A percentile compares a stretch with the other conserved stretches of the same genome.
phyloP scores from a whole-genome alignment of 2,888 invertebrate genomes.

The Troilus luridus region DNA sequence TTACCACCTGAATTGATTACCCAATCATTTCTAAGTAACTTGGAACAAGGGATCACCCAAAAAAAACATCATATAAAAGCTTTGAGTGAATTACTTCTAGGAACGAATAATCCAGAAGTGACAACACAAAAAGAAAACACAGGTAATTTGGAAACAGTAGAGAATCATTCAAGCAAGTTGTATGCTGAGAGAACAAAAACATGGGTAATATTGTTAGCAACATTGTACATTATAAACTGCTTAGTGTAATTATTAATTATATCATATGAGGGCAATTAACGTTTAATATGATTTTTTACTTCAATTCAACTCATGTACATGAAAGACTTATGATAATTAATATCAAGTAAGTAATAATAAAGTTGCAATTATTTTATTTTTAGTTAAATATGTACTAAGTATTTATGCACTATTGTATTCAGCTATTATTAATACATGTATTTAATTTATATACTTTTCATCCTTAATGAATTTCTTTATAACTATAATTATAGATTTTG shows the following conservation, averaged over 20 bases:
- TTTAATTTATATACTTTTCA: background rate
- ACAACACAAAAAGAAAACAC: background rate
- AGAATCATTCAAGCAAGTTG: background rate
- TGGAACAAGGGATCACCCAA: background rate
- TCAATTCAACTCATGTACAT: background rate
- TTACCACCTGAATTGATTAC: background rate
- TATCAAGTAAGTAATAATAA: background rate
- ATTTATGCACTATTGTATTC: background rate
- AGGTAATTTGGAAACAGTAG: background rate
- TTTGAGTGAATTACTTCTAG: background rate
- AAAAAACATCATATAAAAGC: constrained; percentile 14
- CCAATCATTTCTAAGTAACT: background rate
- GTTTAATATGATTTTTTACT: background rate
- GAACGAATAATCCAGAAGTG: background rate
- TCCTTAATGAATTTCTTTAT: background rate
- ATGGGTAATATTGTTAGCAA: background rate
- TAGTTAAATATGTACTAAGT: background rate
- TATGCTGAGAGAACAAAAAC: background rate
- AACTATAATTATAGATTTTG: background rate
- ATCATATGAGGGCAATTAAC: background rate
- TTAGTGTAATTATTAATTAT: background rate
- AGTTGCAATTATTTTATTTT: background rate
- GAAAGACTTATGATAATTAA: background rate
- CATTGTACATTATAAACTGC: background rate
- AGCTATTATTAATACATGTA: background rate